Conservation (phyloP, 35 echinoderm and acorn worm genomes). For the Apostichopus japonicus region DNA sequence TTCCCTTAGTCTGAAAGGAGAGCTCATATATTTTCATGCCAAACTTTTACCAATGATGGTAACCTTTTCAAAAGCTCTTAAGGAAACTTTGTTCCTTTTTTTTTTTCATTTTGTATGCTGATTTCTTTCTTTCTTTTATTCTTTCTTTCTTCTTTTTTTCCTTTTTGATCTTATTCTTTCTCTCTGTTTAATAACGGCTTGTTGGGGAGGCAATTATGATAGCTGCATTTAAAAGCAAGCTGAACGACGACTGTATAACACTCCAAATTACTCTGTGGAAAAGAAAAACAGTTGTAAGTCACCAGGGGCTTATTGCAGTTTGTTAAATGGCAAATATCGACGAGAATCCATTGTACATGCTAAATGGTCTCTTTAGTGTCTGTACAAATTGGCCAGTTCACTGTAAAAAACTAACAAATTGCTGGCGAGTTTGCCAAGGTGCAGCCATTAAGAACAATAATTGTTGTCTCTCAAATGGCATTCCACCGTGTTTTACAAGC, state of each 20-base stretch:
- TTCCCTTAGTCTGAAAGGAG: neutral
- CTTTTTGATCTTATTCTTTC: neutral
- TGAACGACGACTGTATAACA: neutral
- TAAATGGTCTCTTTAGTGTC: slow-evolving; percentile 23
- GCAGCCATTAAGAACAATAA: slow-evolving; percentile 49
- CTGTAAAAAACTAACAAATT: slow-evolving; percentile 12
- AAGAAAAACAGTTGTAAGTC: slow-evolving; percentile 37
- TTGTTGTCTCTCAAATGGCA: slow-evolving; percentile 32
- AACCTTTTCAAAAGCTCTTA: slow-evolving; percentile 5
- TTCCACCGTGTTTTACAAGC: neutral
- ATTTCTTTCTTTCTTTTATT: neutral
- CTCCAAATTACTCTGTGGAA: neutral
- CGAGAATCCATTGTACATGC: neutral
- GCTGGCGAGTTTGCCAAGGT: slow-evolving; percentile 24
- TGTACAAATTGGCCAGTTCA: slow-evolving; percentile 8
- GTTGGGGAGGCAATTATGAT: neutral
- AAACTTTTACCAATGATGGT: neutral
- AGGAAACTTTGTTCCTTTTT: neutral
- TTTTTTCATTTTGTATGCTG: neutral
- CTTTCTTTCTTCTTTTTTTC: neutral
- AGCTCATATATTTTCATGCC: neutral
- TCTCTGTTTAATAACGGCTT: neutral
- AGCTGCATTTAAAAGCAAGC: slow-evolving; percentile 3
- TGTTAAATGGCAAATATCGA: slow-evolving; percentile 41
- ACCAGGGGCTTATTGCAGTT: slow-evolving; percentile 42